Evolutionary conservation across 2,888 invertebrate species (phyloP), one percentile per base, ranked within the genome.

Genomic region (Poecilobothrus nobilitatus): DNA sequence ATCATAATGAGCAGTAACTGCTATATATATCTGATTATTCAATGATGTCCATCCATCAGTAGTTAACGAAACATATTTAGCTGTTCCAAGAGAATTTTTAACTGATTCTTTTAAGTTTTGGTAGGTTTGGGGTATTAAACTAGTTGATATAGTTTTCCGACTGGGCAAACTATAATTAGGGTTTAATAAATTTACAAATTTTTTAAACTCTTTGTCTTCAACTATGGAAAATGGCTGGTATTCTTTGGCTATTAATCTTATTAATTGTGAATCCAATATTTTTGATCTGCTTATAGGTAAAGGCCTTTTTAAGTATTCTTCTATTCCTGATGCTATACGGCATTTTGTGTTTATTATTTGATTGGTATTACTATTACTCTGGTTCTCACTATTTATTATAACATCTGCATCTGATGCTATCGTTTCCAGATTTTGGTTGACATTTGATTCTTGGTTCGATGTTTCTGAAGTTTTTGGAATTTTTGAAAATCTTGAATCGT

Each of bases 41-140:
- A 33, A 33, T 53, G 70, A 70, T 21, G 70, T 70, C 70, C 69
- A 71, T 33, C 63, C 68, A 66, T 70, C 70, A 21, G 66, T 63
- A 10, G 68, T 67, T 15, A 41, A 10, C 3, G 64, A 10, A 27
- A 44, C 65, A 63, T 22, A 21, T 63, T 21, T 22, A 63, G 20
- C 63, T 21, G 21, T 21, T 21, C 6, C 10, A 1, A 63, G 22
- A 12, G 10, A 21, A 4, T 12, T 10, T 20, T 63, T 20, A 63
- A 27, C 21, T 20, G 5, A 7, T 27, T 63, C 63, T n/a, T n/a
- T 61, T n/a, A 61, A 7, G 62, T 20, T 10, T 66, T 20, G 18
- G 27, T 18, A 67, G 18, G 61, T 9, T 34, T 67, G 61, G 12
- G 67, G 67, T 20, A 67, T 18, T 10, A 61, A 61, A 33, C 10